Percentiles rank a stretch among this genome's conserved stretches.
phyloP scores from a whole-genome alignment of 2,113 vertebrate genomes.

The Ptyas mucosa region DNA sequence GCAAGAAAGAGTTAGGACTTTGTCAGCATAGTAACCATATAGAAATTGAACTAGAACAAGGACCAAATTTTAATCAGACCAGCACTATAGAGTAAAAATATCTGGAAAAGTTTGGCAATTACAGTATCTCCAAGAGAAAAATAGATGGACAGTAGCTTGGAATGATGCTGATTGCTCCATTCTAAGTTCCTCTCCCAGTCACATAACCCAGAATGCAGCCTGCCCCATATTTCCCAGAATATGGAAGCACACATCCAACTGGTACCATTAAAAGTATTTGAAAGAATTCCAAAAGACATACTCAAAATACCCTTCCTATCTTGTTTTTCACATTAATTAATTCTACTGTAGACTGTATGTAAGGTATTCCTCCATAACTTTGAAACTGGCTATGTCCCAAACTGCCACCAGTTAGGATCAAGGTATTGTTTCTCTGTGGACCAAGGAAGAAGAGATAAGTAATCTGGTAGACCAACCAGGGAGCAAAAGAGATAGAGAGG shows the following conservation, averaged over 20 bases:
- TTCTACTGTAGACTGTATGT: neutral
- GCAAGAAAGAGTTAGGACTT: neutral
- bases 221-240: neutral
- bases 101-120: neutral
- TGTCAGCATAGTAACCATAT: neutral
- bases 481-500: neutral
- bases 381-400: neutral
- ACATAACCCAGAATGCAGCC: neutral
- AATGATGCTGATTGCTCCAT: neutral
- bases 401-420: neutral
- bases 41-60: neutral
- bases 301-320: neutral
- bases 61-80: neutral
- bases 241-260: neutral
- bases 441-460: neutral
- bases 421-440: neutral
- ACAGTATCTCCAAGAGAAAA: neutral
- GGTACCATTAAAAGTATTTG: neutral
- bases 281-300: neutral
- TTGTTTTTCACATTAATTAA: neutral
- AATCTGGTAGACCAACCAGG: neutral
- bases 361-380: neutral
- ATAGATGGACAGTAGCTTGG: neutral
- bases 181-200: neutral
- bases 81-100: neutral